Evolutionary conservation across 2,113 vertebrate genomes (phyloP).

Genomic region (Lipophrys pholis): DNA sequence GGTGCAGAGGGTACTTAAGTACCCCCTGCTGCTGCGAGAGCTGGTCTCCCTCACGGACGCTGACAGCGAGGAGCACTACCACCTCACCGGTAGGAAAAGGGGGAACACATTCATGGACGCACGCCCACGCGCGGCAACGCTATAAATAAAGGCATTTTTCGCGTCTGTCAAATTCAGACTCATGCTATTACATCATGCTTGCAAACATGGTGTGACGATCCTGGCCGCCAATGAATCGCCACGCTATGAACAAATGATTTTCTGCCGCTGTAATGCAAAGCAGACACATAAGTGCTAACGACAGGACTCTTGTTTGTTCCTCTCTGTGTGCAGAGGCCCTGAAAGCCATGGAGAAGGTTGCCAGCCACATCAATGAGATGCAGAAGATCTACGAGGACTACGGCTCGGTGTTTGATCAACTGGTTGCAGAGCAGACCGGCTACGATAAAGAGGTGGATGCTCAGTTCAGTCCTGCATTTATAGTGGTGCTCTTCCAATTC

Average conservation of each 20-base stretch:
- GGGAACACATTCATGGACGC: background rate
- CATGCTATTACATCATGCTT: background rate
- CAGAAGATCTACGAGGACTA: conserved; percentile 99
- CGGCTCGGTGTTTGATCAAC: conserved; percentile 94
- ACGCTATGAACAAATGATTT: conserved; percentile 9
- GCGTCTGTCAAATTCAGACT: conserved; percentile 12
- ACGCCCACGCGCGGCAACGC: background rate
- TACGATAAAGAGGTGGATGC: conserved; percentile 90
- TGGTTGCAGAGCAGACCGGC: conserved; percentile 93
- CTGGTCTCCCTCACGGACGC: conserved; percentile 94
- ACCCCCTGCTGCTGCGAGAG: conserved; percentile 94
- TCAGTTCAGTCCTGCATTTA: background rate
- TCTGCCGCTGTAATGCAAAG: conserved; percentile 17
- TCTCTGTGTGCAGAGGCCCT: conserved; percentile 88
- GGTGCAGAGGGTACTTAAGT: conserved; percentile 97
- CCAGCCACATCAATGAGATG: conserved; percentile 99
- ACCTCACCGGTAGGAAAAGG: conserved; percentile 89
- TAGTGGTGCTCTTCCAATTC: background rate
- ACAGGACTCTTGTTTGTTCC: conserved; percentile 4
- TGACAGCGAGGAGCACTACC: conserved; percentile 97
- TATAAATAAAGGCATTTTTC: conserved; percentile 17
- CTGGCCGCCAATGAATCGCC: background rate
- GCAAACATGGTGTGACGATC: conserved; percentile 10
- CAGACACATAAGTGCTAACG: background rate
- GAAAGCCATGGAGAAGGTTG: conserved; percentile 99